Evolutionary conservation across 1,140 invertebrate genomes (phyloP).

Genomic region (Zaprionus kolodkinae): DNA sequence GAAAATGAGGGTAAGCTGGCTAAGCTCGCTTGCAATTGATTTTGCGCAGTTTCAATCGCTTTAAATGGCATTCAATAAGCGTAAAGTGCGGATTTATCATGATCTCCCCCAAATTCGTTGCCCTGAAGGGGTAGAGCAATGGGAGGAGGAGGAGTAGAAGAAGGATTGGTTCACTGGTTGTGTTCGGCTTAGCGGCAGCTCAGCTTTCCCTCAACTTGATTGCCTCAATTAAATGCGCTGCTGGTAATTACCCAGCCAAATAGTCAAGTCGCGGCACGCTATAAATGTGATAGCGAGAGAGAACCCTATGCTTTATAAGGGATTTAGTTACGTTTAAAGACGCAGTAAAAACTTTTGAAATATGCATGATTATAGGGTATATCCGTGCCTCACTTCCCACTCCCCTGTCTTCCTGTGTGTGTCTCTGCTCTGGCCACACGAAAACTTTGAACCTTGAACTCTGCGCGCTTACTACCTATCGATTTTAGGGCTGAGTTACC

Average conservation of each 20-base stretch:
- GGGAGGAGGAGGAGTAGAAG: too few species aligned
- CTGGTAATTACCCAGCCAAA: slow-evolving; percentile 25
- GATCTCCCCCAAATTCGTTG: not conserved
- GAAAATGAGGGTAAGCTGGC: not conserved
- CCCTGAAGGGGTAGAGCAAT: too few species aligned
- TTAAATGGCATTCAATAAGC: slow-evolving; percentile 40
- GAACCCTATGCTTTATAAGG: not conserved
- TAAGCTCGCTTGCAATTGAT: slow-evolving; percentile 17
- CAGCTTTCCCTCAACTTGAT: slow-evolving; percentile 21
- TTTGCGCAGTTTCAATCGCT: slow-evolving; percentile 26
- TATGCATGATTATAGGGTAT: slow-evolving; percentile 11
- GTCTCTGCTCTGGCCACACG: not conserved
- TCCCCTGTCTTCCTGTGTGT: not conserved
- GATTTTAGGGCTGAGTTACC: slow-evolving; percentile 24
- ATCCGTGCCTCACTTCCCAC: not conserved
- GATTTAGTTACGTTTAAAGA: not conserved
- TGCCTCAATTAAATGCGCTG: slow-evolving; percentile 33
- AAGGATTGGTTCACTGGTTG: slow-evolving; percentile 1
- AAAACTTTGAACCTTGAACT: slow-evolving; percentile 31
- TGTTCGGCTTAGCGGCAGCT: not conserved
- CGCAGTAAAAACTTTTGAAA: slow-evolving; percentile 29
- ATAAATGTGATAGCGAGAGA: slow-evolving; percentile 9
- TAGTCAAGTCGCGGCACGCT: slow-evolving; percentile 19
- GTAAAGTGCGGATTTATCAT: slow-evolving; percentile 23
- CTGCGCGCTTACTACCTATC: slow-evolving; percentile 16